These are phyloP conservation scores for Choristoneura rosaceana DNA, from an alignment of 2,888 invertebrate species.

Conservation along the genomic window DNA sequence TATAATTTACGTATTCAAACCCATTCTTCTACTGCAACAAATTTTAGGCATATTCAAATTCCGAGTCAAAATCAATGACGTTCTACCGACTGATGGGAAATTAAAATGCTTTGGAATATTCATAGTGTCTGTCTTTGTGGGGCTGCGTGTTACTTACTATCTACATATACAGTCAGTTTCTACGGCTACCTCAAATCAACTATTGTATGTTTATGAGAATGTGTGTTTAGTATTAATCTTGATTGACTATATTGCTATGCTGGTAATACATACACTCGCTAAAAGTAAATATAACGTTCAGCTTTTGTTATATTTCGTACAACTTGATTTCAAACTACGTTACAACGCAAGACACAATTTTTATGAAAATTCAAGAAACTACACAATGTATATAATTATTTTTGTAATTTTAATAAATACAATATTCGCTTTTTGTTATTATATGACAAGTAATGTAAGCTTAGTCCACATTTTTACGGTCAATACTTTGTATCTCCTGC, in stretches of 20 bases:
- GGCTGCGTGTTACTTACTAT: neutral
- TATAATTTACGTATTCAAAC: conserved; percentile 3
- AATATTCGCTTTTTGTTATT: neutral
- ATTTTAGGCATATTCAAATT: conserved; percentile 41
- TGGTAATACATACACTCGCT: neutral
- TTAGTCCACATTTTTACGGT: neutral
- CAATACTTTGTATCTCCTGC: conserved; percentile 1
- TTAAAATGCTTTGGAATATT: conserved; percentile 29
- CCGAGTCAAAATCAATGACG: conserved; percentile 8
- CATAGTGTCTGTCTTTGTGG: neutral
- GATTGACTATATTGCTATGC: neutral
- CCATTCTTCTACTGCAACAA: conserved; percentile 22
- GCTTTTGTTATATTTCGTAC: neutral
- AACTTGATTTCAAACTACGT: conserved; percentile 13
- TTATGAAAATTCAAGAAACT: conserved; percentile 8
- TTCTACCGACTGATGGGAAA: conserved; percentile 23
- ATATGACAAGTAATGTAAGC: neutral
- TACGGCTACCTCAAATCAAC: neutral
- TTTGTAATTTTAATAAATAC: neutral
- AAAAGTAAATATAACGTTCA: neutral
- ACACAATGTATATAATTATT: neutral
- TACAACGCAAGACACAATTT: neutral
- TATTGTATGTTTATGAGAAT: neutral
- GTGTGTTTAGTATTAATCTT: neutral
- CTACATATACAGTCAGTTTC: neutral